phyloP scores from a whole-genome alignment of 2,113 vertebrate genomes.

The Eptesicus fuscus region DNA sequence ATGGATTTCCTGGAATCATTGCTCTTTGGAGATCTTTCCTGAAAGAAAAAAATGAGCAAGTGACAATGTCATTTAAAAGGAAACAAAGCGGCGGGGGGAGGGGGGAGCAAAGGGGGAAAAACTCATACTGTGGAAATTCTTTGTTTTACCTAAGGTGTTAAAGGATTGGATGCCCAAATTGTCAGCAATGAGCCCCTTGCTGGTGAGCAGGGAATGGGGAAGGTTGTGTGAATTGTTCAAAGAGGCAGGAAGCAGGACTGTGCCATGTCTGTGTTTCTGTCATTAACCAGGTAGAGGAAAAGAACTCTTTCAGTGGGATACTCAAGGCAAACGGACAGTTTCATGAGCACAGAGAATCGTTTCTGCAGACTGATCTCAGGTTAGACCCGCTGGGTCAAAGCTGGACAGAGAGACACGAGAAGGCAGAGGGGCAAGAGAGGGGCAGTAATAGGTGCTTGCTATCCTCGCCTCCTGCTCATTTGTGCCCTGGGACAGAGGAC shows the following conservation, averaged over 20 bases:
- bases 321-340: not conserved
- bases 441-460: not conserved
- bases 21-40: conserved; percentile 19
- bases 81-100: not conserved
- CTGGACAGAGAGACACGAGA: not conserved
- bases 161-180: not conserved
- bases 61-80: conserved; percentile 14
- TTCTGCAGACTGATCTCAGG: not conserved
- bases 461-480: not conserved
- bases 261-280: not conserved
- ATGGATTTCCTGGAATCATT: conserved; percentile 78
- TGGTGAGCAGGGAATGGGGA: not conserved
- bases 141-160: not conserved
- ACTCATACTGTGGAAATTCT: not conserved
- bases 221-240: not conserved
- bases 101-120: not conserved
- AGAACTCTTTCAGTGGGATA: not conserved
- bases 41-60: conserved; percentile 16
- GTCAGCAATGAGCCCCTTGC: not conserved
- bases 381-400: not conserved
- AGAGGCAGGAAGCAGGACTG: not conserved
- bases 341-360: not conserved
- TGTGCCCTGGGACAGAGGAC: not conserved
- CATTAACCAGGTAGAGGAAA: not conserved
- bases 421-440: not conserved